Conservation (phyloP, 2,113 vertebrate species). For the Isurus oxyrinchus region DNA sequence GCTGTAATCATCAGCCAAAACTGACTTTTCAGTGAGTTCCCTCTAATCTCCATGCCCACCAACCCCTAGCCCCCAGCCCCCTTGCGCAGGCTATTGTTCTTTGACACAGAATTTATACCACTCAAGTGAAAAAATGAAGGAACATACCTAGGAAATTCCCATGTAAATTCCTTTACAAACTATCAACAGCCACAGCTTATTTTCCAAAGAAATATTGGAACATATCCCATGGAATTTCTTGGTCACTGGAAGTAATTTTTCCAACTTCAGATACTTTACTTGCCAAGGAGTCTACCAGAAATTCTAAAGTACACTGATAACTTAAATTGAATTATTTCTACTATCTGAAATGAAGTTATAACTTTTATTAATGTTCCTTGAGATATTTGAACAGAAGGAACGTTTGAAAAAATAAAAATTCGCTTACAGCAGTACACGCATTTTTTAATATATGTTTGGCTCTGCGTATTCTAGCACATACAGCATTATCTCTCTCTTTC, state of each 20-base stretch:
- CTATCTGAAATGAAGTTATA: not conserved
- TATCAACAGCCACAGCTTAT: not conserved
- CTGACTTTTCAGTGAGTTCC: not conserved
- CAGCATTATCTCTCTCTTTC: not conserved
- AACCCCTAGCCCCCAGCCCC: no score
- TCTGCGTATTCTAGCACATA: not conserved
- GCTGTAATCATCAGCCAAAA: not conserved
- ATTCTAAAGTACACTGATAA: not conserved
- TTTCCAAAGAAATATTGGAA: not conserved
- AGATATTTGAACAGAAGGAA: not conserved
- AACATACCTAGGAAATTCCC: no score
- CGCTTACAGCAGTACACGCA: not conserved
- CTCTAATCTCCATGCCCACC: no score
- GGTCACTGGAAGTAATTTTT: not conserved
- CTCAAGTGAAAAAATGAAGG: no score
- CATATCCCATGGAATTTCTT: not conserved
- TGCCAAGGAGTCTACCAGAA: not conserved
- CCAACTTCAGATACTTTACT: not conserved
- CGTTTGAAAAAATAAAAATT: not conserved
- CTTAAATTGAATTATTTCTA: not conserved
- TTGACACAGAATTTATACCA: no score
- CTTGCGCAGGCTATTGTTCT: no score
- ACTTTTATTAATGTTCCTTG: not conserved
- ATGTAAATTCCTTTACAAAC: no score
- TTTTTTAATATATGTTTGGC: not conserved